phyloP scores from a whole-genome alignment of 2,888 invertebrate genomes.

The Cabera pusaria region DNA sequence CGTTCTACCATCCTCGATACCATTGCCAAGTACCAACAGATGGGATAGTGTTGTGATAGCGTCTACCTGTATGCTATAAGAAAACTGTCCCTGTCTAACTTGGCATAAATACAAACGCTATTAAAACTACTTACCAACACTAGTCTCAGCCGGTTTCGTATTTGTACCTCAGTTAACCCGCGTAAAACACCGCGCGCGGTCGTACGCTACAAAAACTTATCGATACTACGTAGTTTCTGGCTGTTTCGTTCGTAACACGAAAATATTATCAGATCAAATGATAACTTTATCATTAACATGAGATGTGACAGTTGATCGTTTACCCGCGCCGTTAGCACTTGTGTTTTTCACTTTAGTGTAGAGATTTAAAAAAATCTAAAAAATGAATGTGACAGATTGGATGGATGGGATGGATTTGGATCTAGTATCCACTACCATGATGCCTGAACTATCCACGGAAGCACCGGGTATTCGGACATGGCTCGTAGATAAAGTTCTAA shows the following conservation, averaged over 20 bases:
- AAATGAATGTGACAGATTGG: slow-evolving; percentile 51
- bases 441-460: slow-evolving; percentile 40
- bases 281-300: slow-evolving; percentile 48
- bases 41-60: no score
- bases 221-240: no score
- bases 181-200: slow-evolving; percentile 47
- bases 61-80: no score
- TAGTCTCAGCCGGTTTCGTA: slow-evolving; percentile 8
- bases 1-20: no score
- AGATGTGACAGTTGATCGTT: slow-evolving; percentile 37
- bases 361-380: slow-evolving; percentile 29
- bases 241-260: slow-evolving; percentile 13
- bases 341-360: slow-evolving; percentile 19
- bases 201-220: slow-evolving; percentile 49
- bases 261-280: slow-evolving; percentile 51
- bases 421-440: slow-evolving; percentile 33
- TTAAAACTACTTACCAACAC: slow-evolving; percentile 14
- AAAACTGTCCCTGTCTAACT: no score
- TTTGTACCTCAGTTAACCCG: slow-evolving; percentile 32
- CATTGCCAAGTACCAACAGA: no score
- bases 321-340: slow-evolving; percentile 35
- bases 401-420: slow-evolving; percentile 32
- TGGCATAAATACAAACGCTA: no score
- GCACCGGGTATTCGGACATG: slow-evolving; percentile 58
- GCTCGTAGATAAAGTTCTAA: slow-evolving; percentile 57